Evolutionary conservation across 2,888 invertebrate species (phyloP).

Genomic region (Schizaphis graminum): DNA sequence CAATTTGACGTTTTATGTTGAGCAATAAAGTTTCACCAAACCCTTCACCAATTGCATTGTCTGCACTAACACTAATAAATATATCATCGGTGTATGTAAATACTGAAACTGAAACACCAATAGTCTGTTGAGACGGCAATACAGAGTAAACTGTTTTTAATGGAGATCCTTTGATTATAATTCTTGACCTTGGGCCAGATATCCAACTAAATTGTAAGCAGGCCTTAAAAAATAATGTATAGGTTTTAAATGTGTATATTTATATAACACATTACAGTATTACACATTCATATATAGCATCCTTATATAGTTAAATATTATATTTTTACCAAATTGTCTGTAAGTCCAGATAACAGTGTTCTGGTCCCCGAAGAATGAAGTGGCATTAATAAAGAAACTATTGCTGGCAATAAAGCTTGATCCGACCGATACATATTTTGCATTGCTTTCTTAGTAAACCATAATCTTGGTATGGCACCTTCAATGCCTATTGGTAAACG

Average conservation of each 20-base stretch:
- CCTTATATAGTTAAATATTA: neutral
- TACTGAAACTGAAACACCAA: constrained; percentile 73
- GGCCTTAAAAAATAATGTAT: constrained; percentile 66
- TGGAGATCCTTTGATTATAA: constrained; percentile 72
- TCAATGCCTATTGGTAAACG: constrained; percentile 74
- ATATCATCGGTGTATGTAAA: constrained; percentile 74
- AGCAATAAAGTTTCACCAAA: constrained; percentile 69
- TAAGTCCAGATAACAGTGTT: constrained; percentile 67
- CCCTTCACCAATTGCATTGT: constrained; percentile 68
- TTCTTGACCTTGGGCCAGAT: constrained; percentile 72
- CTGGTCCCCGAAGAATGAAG: constrained; percentile 66
- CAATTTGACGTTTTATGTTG: constrained; percentile 70
- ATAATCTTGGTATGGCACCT: constrained; percentile 75
- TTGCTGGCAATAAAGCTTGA: constrained; percentile 73
- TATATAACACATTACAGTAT: neutral
- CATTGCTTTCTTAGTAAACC: constrained; percentile 74
- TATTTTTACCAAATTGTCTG: constrained; percentile 67
- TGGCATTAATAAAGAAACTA: constrained; percentile 72
- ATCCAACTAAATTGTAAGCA: constrained; percentile 72
- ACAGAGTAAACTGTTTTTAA: constrained; percentile 71
- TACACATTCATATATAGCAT: neutral
- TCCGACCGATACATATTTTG: constrained; percentile 72
- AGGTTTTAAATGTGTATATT: neutral
- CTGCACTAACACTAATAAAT: constrained; percentile 73
- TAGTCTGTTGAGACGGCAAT: constrained; percentile 72